These are phyloP conservation scores for Hylyphantes graminicola DNA, from an alignment of 1,140 invertebrate genomes.

Conservation along the genomic window DNA sequence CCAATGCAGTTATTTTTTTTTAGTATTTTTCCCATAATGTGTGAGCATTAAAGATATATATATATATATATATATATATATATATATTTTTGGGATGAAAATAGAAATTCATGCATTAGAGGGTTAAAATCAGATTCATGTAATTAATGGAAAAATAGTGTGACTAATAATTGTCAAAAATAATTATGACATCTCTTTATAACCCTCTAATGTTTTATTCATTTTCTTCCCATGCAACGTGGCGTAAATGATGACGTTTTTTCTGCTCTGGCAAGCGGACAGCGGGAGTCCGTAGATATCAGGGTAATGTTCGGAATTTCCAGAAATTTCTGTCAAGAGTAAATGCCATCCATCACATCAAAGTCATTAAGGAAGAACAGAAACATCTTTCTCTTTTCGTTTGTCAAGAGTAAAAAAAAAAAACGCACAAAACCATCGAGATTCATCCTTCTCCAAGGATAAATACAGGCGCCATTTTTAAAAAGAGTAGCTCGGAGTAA, in stretches of 20 bases:
- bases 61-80: too few relatives aligned
- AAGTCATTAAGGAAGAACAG: constrained; percentile 44
- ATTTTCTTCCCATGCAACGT: background rate
- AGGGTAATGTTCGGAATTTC: constrained; percentile 43
- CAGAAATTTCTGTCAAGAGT: constrained; percentile 41
- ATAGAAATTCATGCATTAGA: too few relatives aligned
- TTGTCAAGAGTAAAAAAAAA: constrained; percentile 37
- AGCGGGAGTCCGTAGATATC: background rate
- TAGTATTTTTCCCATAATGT: too few relatives aligned
- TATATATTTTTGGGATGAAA: too few relatives aligned
- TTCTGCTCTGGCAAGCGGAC: constrained; percentile 4
- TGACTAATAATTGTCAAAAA: too few relatives aligned
- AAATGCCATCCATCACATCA: constrained; percentile 37
- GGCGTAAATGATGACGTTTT: constrained; percentile 29
- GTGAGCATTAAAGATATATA: too few relatives aligned
- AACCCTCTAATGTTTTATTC: constrained; percentile 21
- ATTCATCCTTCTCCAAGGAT: constrained; percentile 29
- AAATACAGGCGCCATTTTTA: constrained; percentile 31
- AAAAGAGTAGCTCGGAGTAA: background rate
- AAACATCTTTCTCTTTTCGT: constrained; percentile 42
- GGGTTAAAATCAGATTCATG: too few relatives aligned
- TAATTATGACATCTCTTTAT: background rate
- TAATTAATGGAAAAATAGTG: too few relatives aligned
- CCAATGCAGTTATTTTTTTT: too few relatives aligned
- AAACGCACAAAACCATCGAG: background rate